phyloP scores from a whole-genome alignment of 2,888 invertebrate genomes.

The Aleiodes leptofemur region DNA sequence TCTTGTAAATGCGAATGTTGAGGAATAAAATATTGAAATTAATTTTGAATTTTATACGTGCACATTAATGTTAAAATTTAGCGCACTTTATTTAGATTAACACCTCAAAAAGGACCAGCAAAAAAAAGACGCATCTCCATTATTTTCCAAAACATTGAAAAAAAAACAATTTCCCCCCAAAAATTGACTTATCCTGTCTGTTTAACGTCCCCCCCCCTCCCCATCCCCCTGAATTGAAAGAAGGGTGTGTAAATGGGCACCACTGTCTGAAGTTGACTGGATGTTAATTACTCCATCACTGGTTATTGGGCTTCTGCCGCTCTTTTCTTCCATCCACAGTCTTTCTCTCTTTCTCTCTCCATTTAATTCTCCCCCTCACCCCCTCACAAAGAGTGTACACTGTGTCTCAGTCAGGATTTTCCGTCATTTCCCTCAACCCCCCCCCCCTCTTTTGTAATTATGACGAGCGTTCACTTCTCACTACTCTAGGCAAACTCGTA shows the following conservation, averaged over 20 bases:
- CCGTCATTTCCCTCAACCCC: too few species aligned
- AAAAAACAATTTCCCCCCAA: too few species aligned
- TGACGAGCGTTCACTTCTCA: slow-evolving; percentile 60
- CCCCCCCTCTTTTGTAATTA: slow-evolving; percentile 63
- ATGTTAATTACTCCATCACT: slow-evolving; percentile 69
- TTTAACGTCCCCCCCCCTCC: slow-evolving; percentile 11
- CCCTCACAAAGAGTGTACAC: background rate
- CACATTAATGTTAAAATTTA: too few species aligned
- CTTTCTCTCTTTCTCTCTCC: background rate
- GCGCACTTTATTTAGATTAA: too few species aligned
- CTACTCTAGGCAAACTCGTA: slow-evolving; percentile 58
- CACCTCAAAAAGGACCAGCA: too few species aligned
- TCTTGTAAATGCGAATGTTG: too few species aligned
- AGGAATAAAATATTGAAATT: too few species aligned
- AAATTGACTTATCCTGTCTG: background rate
- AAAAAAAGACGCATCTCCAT: too few species aligned
- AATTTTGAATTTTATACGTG: too few species aligned
- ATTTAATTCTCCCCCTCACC: background rate
- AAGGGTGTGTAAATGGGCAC: background rate
- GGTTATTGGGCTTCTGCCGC: slow-evolving; percentile 42
- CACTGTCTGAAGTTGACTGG: slow-evolving; percentile 64
- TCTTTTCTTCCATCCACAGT: slow-evolving; percentile 32
- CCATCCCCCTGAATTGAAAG: slow-evolving; percentile 44
- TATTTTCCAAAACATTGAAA: too few species aligned
- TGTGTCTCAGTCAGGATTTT: slow-evolving; percentile 33